Base-by-base conservation (phyloP, 2,113 vertebrate species). In the Cercocebus atys region DNA sequence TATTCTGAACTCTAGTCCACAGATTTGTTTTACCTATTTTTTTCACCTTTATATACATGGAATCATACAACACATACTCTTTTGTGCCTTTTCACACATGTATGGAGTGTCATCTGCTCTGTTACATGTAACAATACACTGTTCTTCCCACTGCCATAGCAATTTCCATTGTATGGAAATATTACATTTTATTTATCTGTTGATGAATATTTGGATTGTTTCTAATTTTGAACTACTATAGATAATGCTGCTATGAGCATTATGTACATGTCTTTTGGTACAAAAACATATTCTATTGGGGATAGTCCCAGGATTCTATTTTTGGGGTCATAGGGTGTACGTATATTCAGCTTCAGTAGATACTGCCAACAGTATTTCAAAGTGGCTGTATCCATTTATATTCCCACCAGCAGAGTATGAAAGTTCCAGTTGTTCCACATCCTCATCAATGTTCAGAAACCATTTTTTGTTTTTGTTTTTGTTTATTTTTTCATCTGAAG, bases 401-500 rank as follows among this genome's bases (percentile, higher is more conserved):
- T 17, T 97, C 61, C 72, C 7, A 64, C 27, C 14, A 52, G n/a
- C 40, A 55, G 35, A 73, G 43, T 61, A 73, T 75, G 66, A 79
- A 73, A 78, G 86, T 88, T 96, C 22, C 30, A 70, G 64, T 30
- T 94, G 70, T 6, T 94, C 6, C 0, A 84, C 12, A 18, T 83
- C 52, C 47, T 90, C 18, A 43, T 84, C 55, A 92, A 88, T 72
- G 50, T 76, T 88, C 11, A 88, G 6, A 86, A 22, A 68, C 16
- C 5, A 73, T 43, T 40, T 90, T 90, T 83, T 95, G 1, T 22
- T 61, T 91, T 68, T 61, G 6, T 38, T 91, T 95, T 78, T 45
- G 43, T 7, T 85, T 59, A 70, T 64, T 79, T 91, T 75, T 35
- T 94, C 38, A 95, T 61, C 40, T 88, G 50, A 95, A 97, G 20